A percentile compares a stretch with the other conserved stretches of the same genome.
These are phyloP conservation scores for Euura saliciscinereae DNA, from an alignment of 1,140 invertebrate genomes.

Conservation along the genomic window DNA sequence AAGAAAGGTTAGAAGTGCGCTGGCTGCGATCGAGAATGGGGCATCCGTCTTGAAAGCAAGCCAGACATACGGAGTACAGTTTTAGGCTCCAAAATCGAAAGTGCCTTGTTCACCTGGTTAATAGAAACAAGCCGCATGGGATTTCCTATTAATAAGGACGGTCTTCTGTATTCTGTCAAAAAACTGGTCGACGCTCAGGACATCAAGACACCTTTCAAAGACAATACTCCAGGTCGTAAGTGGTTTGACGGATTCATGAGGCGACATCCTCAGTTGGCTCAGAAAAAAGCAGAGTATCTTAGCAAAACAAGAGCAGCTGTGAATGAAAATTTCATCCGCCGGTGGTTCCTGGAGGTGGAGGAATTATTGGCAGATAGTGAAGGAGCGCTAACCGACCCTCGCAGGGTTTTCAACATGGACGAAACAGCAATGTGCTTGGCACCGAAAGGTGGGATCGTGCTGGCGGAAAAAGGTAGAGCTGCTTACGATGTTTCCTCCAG, in stretches of 20 bases:
- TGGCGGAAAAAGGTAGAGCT: conserved; percentile 14
- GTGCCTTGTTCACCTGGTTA: conserved; percentile 7
- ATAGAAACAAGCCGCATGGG: conserved; percentile 25
- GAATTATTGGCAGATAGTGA: conserved; percentile 20
- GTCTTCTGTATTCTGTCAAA: conserved; percentile 31
- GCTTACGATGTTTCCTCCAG: conserved; percentile 17
- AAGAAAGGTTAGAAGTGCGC: too few relatives aligned
- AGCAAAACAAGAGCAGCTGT: conserved; percentile 27
- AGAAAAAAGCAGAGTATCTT: conserved; percentile 34
- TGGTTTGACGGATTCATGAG: conserved; percentile 36
- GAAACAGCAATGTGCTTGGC: conserved; percentile 6
- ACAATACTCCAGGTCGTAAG: conserved; percentile 29
- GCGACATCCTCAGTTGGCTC: conserved; percentile 28
- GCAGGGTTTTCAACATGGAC: neutral
- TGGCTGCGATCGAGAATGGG: too few relatives aligned
- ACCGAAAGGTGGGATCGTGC: conserved; percentile 10
- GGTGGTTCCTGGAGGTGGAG: conserved; percentile 32
- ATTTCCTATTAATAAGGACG: conserved; percentile 35
- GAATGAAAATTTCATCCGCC: conserved; percentile 32
- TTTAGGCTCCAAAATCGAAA: too few relatives aligned
- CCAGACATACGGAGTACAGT: too few relatives aligned
- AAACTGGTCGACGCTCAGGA: conserved; percentile 20
- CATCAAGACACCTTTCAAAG: conserved; percentile 22
- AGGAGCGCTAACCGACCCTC: conserved; percentile 3
- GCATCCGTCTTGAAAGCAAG: too few relatives aligned